A percentile compares a stretch with the other conserved stretches of the same genome.
phyloP scores from a whole-genome alignment of 2,888 invertebrate species.

The Nasonovia ribisnigri region DNA sequence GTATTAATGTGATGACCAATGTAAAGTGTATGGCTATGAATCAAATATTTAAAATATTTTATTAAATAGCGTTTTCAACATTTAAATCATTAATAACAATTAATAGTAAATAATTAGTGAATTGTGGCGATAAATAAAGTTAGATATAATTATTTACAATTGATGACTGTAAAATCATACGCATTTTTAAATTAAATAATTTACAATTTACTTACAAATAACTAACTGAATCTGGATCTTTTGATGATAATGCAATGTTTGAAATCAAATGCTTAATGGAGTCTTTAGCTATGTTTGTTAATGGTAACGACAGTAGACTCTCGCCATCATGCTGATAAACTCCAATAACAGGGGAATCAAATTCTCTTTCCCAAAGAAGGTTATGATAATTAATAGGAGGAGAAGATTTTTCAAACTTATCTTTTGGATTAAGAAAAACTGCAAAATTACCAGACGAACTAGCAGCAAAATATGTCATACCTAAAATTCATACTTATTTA shows the following conservation, averaged over 20 bases:
- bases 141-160: background rate
- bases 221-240: constrained; percentile 57
- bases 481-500: constrained; percentile 71
- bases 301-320: constrained; percentile 86
- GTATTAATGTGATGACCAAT: constrained; percentile 85
- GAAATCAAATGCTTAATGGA: constrained; percentile 73
- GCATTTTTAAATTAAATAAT: constrained; percentile 29
- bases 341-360: constrained; percentile 91
- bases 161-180: background rate
- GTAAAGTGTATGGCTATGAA: constrained; percentile 86
- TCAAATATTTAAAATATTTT: background rate
- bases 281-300: constrained; percentile 89
- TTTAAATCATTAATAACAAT: background rate
- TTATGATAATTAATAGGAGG: constrained; percentile 74
- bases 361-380: constrained; percentile 88
- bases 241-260: constrained; percentile 50
- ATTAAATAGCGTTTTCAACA: background rate
- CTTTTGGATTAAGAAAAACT: constrained; percentile 78
- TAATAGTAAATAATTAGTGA: background rate
- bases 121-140: background rate
- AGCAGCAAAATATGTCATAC: constrained; percentile 88
- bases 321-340: constrained; percentile 84
- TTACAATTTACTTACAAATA: constrained; percentile 60
- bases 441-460: constrained; percentile 89
- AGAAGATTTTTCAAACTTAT: constrained; percentile 45